phyloP scores from a whole-genome alignment of 2,797 vertebrate species.

The Ctenosaura bakeri region DNA sequence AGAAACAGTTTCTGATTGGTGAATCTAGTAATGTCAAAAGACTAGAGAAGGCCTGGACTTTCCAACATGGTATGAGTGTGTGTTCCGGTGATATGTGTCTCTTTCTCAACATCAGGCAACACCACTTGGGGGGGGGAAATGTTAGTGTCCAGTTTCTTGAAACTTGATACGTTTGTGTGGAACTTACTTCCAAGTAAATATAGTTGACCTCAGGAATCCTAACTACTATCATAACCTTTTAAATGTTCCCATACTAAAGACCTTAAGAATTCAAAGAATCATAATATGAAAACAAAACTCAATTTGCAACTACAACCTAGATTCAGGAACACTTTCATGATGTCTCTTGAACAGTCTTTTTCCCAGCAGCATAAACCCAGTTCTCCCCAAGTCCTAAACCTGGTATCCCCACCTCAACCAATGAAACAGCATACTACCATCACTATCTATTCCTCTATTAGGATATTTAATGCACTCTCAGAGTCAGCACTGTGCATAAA shows the following conservation, averaged over 20 bases:
- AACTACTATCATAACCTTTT: not conserved
- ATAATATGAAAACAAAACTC: not conserved
- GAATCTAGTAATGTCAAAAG: not conserved
- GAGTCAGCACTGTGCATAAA: not conserved
- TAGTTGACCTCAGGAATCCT: not conserved
- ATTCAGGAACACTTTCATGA: not conserved
- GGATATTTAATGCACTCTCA: not conserved
- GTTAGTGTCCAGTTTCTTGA: not conserved
- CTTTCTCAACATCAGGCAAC: accelerated
- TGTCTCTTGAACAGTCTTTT: not conserved
- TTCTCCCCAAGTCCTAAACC: not conserved
- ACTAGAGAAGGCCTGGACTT: not conserved
- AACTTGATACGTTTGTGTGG: not conserved
- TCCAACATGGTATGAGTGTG: not conserved
- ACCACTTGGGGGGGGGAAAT: not conserved
- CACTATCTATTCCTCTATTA: not conserved
- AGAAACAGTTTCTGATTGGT: conserved; percentile 15
- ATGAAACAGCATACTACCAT: not conserved
- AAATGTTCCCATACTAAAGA: not conserved
- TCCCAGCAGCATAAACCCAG: not conserved
- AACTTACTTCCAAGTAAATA: not conserved
- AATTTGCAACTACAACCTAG: not conserved
- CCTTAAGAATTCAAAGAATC: not conserved
- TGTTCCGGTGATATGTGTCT: not conserved
- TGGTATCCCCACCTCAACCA: accelerated